A percentile compares a stretch with the other conserved stretches of the same genome.
Conservation (phyloP, 2,888 invertebrate genomes). For the Eilema caniola region DNA sequence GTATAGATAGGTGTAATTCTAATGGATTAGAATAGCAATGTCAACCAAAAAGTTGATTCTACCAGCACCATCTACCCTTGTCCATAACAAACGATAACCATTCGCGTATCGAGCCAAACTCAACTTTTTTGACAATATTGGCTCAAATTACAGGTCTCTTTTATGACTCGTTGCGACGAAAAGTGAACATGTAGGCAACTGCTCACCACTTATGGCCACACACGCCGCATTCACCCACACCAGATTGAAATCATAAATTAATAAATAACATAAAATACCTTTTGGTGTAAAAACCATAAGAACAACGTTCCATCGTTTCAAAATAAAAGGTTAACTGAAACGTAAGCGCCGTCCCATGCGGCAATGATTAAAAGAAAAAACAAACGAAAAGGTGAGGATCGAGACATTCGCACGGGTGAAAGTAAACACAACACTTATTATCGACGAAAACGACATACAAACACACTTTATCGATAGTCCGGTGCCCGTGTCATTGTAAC, state of each 20-base stretch:
- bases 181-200: slow-evolving; percentile 43
- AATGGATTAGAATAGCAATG: background rate
- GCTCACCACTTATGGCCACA: slow-evolving; percentile 70
- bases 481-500: slow-evolving; percentile 82
- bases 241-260: slow-evolving; percentile 81
- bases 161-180: slow-evolving; percentile 52
- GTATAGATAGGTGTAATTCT: background rate
- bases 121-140: slow-evolving; percentile 45
- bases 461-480: slow-evolving; percentile 87
- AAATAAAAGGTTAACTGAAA: slow-evolving; percentile 87
- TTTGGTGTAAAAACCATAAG: slow-evolving; percentile 93
- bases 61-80: slow-evolving; percentile 38
- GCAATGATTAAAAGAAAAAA: slow-evolving; percentile 82
- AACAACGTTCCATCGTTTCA: slow-evolving; percentile 93
- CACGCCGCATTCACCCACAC: slow-evolving; percentile 79
- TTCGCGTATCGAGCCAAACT: slow-evolving; percentile 27
- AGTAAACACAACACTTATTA: slow-evolving; percentile 87
- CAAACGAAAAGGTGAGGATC: slow-evolving; percentile 83
- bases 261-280: slow-evolving; percentile 90
- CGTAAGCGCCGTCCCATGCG: slow-evolving; percentile 85
- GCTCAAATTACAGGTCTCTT: slow-evolving; percentile 45
- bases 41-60: background rate
- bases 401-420: slow-evolving; percentile 87
- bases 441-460: slow-evolving; percentile 87
- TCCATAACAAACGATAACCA: slow-evolving; percentile 37